Evolutionary conservation across 2,888 invertebrate genomes (phyloP).

Genomic region (Shargacucullia verbasci): DNA sequence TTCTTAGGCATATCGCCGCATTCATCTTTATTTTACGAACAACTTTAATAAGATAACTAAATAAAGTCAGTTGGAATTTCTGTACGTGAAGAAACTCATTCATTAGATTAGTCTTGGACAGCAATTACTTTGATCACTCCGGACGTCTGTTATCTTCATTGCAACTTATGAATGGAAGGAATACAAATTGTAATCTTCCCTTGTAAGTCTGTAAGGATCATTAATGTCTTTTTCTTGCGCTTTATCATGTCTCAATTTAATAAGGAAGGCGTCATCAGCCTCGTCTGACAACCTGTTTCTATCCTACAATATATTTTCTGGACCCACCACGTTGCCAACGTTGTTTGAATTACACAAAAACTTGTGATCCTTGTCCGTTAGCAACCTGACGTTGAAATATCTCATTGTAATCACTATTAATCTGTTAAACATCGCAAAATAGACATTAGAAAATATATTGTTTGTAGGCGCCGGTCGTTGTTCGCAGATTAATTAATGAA

Average conservation of each 20-base stretch:
- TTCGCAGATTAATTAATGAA: no score
- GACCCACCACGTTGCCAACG: no score
- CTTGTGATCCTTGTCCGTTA: no score
- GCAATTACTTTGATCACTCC: constrained; percentile 24
- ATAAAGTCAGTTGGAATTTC: constrained; percentile 35
- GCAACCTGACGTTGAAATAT: no score
- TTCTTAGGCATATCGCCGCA: constrained; percentile 42
- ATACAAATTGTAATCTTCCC: constrained; percentile 12
- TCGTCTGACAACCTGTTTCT: no score
- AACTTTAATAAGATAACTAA: constrained; percentile 31
- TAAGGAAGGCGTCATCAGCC: no score
- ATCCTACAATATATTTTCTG: no score
- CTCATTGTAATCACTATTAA: background rate
- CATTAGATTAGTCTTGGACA: constrained; percentile 27
- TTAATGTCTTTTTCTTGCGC: background rate
- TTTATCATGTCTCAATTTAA: no score
- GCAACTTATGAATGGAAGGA: constrained; percentile 36
- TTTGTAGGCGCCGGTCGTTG: no score
- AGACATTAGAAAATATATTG: no score
- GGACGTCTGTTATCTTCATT: constrained; percentile 27
- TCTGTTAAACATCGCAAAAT: no score
- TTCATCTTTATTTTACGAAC: constrained; percentile 45
- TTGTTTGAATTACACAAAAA: no score
- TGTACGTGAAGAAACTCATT: constrained; percentile 42
- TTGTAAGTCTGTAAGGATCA: constrained; percentile 6